Conservation (phyloP, 1,140 invertebrate species). For the honey bee (Apis mellifera) region Amel_HAv3.1 CM009937.2:1019001-1019500, state of each 20-base stretch:
- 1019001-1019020: constrained; percentile 81
- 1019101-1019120: constrained; percentile 55
- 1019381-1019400: constrained; percentile 57
- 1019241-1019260: constrained; percentile 3
- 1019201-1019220: neutral
- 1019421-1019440: neutral
- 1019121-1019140: constrained; percentile 54
- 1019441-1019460: neutral
- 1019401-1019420: constrained; percentile 50
- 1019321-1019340: constrained; percentile 65
- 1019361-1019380: constrained; percentile 52
- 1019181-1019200: neutral
- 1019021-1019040: constrained; percentile 79
- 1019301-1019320: neutral
- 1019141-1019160: constrained; percentile 58
- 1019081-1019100: constrained; percentile 31
- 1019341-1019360: constrained; percentile 65
- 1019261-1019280: neutral
- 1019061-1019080: neutral
- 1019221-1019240: constrained; percentile 56
- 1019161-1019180: neutral
- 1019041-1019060: constrained; percentile 54
- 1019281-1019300: neutral
- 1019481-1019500: constrained; percentile 29
- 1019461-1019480: constrained; percentile 21